phyloP scores from a whole-genome alignment of 2,888 invertebrate genomes.

The Gasteruption jaculator region DNA sequence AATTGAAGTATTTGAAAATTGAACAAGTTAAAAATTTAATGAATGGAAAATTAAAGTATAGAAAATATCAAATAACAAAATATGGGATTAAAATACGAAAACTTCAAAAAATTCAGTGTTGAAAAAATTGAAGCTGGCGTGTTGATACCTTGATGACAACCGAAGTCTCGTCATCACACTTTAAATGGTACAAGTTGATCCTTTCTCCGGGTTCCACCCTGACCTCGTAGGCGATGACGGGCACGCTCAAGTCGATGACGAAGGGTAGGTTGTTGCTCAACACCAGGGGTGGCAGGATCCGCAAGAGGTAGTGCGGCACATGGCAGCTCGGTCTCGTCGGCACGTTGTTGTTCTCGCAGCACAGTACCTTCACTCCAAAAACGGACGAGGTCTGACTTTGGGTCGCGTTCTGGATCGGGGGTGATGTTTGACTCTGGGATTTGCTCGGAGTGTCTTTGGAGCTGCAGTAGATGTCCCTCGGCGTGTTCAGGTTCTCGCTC shows the following conservation, averaged over 20 bases:
- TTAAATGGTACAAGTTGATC: constrained; percentile 65
- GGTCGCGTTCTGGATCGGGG: too few species aligned
- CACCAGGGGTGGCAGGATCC: constrained; percentile 69
- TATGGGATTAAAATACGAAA: neutral
- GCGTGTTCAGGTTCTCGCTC: constrained; percentile 62
- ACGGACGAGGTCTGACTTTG: constrained; percentile 55
- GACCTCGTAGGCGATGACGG: constrained; percentile 53
- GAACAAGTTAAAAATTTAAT: too few species aligned
- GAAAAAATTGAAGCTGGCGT: neutral
- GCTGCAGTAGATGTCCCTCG: constrained; percentile 66
- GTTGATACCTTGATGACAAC: constrained; percentile 46
- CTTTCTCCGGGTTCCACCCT: constrained; percentile 71
- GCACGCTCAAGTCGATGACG: constrained; percentile 60
- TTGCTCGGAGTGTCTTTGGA: constrained; percentile 60
- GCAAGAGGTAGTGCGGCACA: constrained; percentile 70
- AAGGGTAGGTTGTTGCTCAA: constrained; percentile 76
- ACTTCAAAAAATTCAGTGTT: constrained; percentile 1
- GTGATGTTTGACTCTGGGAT: constrained; percentile 29
- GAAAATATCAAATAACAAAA: constrained; percentile 4
- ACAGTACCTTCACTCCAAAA: constrained; percentile 63
- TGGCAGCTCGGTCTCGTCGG: constrained; percentile 37
- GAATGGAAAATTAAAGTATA: too few species aligned
- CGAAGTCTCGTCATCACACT: constrained; percentile 59
- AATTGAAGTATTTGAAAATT: too few species aligned
- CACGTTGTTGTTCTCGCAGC: constrained; percentile 28